A percentile compares a stretch with the other conserved stretches of the same genome.
These are phyloP conservation scores for Rotaria socialis DNA, from an alignment of 2,888 invertebrate genomes.

Conservation along the genomic window DNA sequence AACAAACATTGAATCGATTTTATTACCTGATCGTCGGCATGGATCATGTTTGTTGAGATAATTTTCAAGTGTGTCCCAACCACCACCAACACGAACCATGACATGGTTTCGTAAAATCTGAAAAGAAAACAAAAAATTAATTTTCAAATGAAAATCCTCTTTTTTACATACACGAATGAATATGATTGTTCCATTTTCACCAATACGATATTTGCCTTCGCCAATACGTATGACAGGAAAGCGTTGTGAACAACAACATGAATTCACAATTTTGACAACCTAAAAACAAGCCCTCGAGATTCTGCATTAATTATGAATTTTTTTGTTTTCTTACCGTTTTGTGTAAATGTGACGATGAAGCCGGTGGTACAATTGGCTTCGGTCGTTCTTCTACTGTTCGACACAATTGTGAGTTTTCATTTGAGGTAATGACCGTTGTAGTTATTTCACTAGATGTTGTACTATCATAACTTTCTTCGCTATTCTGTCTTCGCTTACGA, in stretches of 20 bases:
- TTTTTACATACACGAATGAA: conserved; percentile 79
- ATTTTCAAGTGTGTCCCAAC: conserved; percentile 92
- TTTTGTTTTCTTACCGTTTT: not conserved
- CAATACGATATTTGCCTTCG: conserved; percentile 85
- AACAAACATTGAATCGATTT: not conserved
- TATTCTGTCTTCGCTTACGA: not conserved
- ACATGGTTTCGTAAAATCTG: conserved; percentile 91
- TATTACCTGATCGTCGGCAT: conserved; percentile 65
- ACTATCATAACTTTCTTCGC: not conserved
- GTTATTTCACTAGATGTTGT: not conserved
- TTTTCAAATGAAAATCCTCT: no score
- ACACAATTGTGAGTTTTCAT: not conserved
- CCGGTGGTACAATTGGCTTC: not conserved
- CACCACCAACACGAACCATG: conserved; percentile 95
- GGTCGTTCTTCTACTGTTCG: not conserved
- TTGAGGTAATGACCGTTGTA: not conserved
- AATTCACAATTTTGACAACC: conserved; percentile 35
- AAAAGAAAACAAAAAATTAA: not conserved
- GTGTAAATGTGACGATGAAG: conserved; percentile 22
- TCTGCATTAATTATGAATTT: not conserved
- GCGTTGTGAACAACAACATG: conserved; percentile 42
- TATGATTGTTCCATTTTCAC: conserved; percentile 87
- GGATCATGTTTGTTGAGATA: conserved; percentile 95
- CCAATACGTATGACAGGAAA: conserved; percentile 45
- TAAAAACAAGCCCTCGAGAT: not conserved